Evolutionary conservation across 2,888 invertebrate genomes (phyloP).

Genomic region (Cephus spinipes): DNA sequence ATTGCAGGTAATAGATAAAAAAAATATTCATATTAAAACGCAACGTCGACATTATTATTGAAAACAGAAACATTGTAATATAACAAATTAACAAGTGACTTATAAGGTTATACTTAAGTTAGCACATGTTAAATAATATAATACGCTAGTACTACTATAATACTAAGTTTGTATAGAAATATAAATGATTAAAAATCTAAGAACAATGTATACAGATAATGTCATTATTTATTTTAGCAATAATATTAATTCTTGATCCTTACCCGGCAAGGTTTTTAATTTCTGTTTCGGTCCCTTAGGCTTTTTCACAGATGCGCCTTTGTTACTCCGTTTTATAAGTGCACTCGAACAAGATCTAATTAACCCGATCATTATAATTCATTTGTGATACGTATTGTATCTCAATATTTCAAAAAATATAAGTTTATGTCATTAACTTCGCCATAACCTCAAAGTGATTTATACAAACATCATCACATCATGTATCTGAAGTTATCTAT

Average conservation of each 20-base stretch:
- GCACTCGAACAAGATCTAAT: background rate
- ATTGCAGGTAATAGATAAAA: too few species aligned
- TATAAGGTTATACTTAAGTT: too few species aligned
- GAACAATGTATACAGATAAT: background rate
- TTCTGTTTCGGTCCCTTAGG: slow-evolving; percentile 21
- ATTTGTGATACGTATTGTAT: background rate
- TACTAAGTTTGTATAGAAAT: background rate
- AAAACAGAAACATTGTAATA: background rate
- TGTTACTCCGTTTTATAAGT: background rate
- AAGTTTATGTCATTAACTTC: background rate
- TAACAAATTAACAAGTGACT: background rate
- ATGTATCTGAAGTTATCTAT: background rate
- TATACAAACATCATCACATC: background rate
- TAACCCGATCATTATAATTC: background rate
- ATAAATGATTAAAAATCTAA: background rate
- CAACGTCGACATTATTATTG: background rate
- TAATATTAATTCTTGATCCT: slow-evolving; percentile 10
- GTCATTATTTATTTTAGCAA: background rate
- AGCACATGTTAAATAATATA: too few species aligned
- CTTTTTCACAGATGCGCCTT: slow-evolving; percentile 9
- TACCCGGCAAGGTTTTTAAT: slow-evolving; percentile 39
- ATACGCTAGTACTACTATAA: background rate
- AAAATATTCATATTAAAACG: too few species aligned
- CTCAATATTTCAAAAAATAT: slow-evolving; percentile 1
- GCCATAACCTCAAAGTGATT: background rate